Percentiles rank a stretch among this genome's conserved stretches.
phyloP scores from a whole-genome alignment of 2,797 vertebrate genomes.

The Rhinatrema bivittatum region DNA sequence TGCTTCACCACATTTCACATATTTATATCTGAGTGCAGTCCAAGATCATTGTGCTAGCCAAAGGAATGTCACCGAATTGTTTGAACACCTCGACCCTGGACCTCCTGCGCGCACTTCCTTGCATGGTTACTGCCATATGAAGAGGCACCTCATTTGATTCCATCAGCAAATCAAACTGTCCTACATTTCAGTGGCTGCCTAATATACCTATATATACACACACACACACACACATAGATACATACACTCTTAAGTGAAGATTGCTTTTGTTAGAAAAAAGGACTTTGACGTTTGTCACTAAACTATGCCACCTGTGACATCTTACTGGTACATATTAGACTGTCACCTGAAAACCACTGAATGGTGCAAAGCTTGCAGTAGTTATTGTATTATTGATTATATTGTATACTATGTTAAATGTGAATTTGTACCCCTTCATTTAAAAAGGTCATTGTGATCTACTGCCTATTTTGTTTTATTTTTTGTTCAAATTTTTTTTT shows the following conservation, averaged over 20 bases:
- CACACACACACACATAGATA: too few relatives aligned
- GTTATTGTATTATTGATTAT: slow-evolving; percentile 69
- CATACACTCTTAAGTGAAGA: slow-evolving; percentile 70
- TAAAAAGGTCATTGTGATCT: slow-evolving; percentile 71
- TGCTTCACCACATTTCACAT: slow-evolving; percentile 92
- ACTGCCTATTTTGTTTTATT: slow-evolving; percentile 60
- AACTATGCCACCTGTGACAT: slow-evolving; percentile 82
- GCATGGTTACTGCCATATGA: slow-evolving; percentile 89
- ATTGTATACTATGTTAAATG: slow-evolving; percentile 77
- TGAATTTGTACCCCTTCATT: slow-evolving; percentile 78
- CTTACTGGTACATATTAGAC: slow-evolving; percentile 83
- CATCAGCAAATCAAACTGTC: slow-evolving; percentile 73
- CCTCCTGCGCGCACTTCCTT: slow-evolving; percentile 46
- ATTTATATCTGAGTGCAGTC: slow-evolving; percentile 90
- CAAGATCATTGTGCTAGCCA: slow-evolving; percentile 82
- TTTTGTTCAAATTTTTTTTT: slow-evolving; percentile 35
- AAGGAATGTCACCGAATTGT: slow-evolving; percentile 76
- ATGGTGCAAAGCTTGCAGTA: slow-evolving; percentile 90
- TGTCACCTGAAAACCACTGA: slow-evolving; percentile 88
- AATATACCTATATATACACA: too few relatives aligned
- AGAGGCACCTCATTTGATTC: slow-evolving; percentile 73
- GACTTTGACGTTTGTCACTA: slow-evolving; percentile 73
- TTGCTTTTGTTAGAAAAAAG: slow-evolving; percentile 70
- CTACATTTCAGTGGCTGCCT: slow-evolving; percentile 99
- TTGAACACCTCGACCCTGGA: slow-evolving; percentile 64